These are phyloP conservation scores for Rotaria macrura DNA, from an alignment of 2,888 invertebrate genomes.

Conservation along the genomic window DNA sequence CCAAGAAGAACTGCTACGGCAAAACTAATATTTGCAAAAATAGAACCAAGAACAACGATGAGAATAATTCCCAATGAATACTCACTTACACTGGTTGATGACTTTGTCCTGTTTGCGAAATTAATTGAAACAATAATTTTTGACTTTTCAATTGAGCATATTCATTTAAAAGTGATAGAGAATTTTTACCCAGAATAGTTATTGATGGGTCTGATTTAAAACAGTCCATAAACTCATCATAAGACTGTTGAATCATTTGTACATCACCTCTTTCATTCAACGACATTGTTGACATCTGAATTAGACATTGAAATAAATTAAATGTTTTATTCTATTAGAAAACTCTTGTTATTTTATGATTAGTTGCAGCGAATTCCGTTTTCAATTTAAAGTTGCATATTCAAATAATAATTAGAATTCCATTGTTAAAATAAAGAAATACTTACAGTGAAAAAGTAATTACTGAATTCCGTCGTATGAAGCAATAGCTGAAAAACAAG, in stretches of 20 bases:
- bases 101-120: not conserved
- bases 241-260: not conserved
- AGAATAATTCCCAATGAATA: not conserved
- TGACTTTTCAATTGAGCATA: not conserved
- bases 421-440: no score
- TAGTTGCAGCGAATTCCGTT: no score
- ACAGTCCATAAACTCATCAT: not conserved
- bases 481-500: no score
- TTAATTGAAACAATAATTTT: not conserved
- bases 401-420: no score
- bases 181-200: not conserved
- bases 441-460: no score
- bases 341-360: no score
- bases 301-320: not conserved
- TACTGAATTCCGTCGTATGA: no score
- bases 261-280: not conserved
- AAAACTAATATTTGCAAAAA: not conserved
- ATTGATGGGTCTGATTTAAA: not conserved
- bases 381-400: no score
- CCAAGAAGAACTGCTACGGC: not conserved
- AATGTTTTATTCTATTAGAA: no score
- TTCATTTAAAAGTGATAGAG: not conserved
- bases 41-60: not conserved
- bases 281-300: not conserved
- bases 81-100: not conserved